Percentiles rank a stretch among this genome's conserved stretches.
Conservation (phyloP, 2,113 vertebrate species). For the Chauna torquata region DNA sequence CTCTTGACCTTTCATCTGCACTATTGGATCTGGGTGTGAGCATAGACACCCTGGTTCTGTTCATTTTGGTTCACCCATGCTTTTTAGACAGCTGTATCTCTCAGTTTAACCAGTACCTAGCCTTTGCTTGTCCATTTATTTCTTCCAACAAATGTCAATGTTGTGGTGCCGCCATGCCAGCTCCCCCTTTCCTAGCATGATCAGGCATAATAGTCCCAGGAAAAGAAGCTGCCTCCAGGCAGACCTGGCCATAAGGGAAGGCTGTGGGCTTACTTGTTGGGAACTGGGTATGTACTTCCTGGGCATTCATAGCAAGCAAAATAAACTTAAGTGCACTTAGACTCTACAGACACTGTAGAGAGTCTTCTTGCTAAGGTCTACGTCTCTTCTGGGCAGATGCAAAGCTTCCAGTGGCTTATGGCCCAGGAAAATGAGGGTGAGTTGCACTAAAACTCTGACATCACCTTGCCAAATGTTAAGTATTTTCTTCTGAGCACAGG, state of each 20-base stretch:
- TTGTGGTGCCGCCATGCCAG: fast-evolving
- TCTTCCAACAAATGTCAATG: not conserved
- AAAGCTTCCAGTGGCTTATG: not conserved
- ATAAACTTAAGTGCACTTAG: not conserved
- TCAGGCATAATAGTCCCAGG: not conserved
- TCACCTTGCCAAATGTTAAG: not conserved
- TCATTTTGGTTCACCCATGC: not conserved
- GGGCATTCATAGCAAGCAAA: not conserved
- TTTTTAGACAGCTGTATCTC: not conserved
- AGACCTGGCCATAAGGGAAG: not conserved
- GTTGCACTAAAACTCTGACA: not conserved
- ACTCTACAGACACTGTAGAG: not conserved
- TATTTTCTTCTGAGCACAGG: not conserved
- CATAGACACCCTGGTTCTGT: not conserved
- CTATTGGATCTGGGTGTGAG: not conserved
- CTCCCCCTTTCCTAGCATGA: fast-evolving
- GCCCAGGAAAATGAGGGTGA: not conserved
- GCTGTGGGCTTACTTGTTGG: not conserved
- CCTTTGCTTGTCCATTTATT: not conserved
- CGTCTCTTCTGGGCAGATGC: not conserved
- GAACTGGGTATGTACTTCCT: not conserved
- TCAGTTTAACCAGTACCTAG: not conserved
- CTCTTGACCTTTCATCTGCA: not conserved
- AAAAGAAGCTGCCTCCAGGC: not conserved
- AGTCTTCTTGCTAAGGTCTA: not conserved